A percentile compares a stretch with the other conserved stretches of the same genome.
Evolutionary conservation across 2,797 vertebrate genomes (phyloP).

Genomic region (Urophycis tenuis): DNA sequence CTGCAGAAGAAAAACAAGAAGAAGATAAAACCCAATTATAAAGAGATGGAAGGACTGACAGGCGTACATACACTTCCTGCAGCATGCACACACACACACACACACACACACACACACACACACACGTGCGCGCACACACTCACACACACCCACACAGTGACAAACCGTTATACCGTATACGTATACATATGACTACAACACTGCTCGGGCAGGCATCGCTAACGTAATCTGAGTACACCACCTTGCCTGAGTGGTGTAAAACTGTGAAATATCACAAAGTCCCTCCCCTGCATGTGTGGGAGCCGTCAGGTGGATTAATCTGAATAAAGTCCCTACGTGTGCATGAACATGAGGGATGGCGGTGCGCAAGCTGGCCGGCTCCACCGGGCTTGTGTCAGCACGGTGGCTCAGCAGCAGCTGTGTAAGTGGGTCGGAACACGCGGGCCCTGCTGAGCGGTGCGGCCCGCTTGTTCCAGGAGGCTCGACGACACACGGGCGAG

Average conservation of each 20-base stretch:
- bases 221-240: neutral
- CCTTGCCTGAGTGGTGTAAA: neutral
- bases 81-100: neutral
- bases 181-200: too few species aligned
- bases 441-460: slow-evolving; percentile 49
- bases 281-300: neutral
- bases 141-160: neutral
- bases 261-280: neutral
- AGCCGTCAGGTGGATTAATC: neutral
- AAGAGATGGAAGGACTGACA: slow-evolving; percentile 6
- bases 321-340: slow-evolving; percentile 15
- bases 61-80: neutral
- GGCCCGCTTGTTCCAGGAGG: slow-evolving; percentile 41
- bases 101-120: neutral
- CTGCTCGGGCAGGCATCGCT: slow-evolving; percentile 16
- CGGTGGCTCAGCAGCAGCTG: slow-evolving; percentile 52
- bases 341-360: slow-evolving; percentile 37
- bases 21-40: slow-evolving; percentile 1
- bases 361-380: slow-evolving; percentile 35
- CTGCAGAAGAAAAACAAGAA: slow-evolving; percentile 59
- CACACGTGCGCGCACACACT: too few species aligned
- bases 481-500: slow-evolving; percentile 37
- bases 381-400: slow-evolving; percentile 36
- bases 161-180: neutral
- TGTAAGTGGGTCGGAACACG: slow-evolving; percentile 38